phyloP scores from a whole-genome alignment of 2,797 vertebrate species.

The Spea hammondii region DNA sequence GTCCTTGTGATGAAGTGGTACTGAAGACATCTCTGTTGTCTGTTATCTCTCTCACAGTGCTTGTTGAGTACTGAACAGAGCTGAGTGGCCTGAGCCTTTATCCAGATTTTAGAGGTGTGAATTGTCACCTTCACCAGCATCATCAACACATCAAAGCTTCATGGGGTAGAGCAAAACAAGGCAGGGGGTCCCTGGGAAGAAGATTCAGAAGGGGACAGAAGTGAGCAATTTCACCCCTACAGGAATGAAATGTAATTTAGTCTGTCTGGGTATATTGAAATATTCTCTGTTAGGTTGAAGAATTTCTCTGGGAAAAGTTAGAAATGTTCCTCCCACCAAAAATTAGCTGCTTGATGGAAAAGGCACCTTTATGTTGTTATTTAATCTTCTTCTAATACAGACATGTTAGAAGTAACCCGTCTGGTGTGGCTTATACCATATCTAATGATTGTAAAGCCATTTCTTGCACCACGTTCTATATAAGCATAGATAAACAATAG shows the following conservation, averaged over 20 bases:
- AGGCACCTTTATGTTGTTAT: slow-evolving; percentile 28
- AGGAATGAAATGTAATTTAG: slow-evolving; percentile 42
- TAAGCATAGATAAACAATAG: no score
- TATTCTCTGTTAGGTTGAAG: slow-evolving; percentile 26
- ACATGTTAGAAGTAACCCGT: slow-evolving; percentile 26
- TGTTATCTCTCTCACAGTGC: slow-evolving; percentile 44
- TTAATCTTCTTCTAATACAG: background rate
- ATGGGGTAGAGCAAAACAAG: slow-evolving; percentile 58
- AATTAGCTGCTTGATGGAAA: slow-evolving; percentile 11
- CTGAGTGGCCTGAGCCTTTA: slow-evolving; percentile 67
- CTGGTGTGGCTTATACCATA: slow-evolving; percentile 14
- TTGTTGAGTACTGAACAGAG: slow-evolving; percentile 48
- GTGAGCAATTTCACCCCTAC: slow-evolving; percentile 45
- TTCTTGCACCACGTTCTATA: no score
- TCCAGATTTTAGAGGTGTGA: slow-evolving; percentile 68
- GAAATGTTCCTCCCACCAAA: slow-evolving; percentile 42
- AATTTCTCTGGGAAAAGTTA: slow-evolving; percentile 46
- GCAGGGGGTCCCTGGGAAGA: slow-evolving; percentile 69
- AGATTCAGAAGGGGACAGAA: slow-evolving; percentile 3
- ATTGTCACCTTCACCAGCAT: slow-evolving; percentile 61
- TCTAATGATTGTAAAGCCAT: no score
- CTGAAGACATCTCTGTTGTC: slow-evolving; percentile 65
- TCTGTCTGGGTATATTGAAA: slow-evolving; percentile 32
- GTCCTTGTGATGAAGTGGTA: slow-evolving; percentile 63
- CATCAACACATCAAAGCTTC: slow-evolving; percentile 69